Evolutionary conservation across 1,140 invertebrate species (phyloP).

Genomic region (Drosophila suzukii): DNA sequence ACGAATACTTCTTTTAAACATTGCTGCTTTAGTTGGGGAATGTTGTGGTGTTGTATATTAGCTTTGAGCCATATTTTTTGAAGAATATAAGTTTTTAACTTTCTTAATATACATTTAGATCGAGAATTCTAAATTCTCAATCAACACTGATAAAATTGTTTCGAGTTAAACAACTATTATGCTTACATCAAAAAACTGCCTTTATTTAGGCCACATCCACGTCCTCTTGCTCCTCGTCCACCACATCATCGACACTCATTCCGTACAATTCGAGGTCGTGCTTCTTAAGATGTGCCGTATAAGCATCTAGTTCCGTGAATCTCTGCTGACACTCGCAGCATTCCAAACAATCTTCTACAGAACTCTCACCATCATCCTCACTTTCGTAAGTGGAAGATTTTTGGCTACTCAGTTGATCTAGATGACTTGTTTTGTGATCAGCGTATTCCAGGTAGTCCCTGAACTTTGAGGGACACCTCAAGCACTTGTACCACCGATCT

Average conservation of each 20-base stretch:
- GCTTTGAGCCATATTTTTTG: background rate
- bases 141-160: background rate
- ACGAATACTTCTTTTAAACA: background rate
- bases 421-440: conserved; percentile 66
- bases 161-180: background rate
- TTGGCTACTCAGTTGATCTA: conserved; percentile 5
- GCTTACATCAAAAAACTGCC: background rate
- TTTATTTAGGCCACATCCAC: conserved; percentile 60
- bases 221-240: conserved; percentile 61
- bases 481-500: conserved; percentile 79
- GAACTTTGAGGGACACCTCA: conserved; percentile 64
- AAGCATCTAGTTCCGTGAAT: conserved; percentile 71
- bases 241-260: conserved; percentile 62
- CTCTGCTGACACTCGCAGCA: conserved; percentile 74
- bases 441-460: conserved; percentile 73
- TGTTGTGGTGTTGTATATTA: background rate
- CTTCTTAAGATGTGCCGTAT: conserved; percentile 72
- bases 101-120: background rate
- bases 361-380: conserved; percentile 65
- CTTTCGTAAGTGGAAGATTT: conserved; percentile 42
- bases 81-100: background rate
- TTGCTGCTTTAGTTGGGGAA: background rate
- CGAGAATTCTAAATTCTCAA: background rate
- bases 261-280: conserved; percentile 71
- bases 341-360: conserved; percentile 70